These are phyloP conservation scores for Collichthys lucidus DNA, from an alignment of 2,113 vertebrate species.

Conservation along the genomic window DNA sequence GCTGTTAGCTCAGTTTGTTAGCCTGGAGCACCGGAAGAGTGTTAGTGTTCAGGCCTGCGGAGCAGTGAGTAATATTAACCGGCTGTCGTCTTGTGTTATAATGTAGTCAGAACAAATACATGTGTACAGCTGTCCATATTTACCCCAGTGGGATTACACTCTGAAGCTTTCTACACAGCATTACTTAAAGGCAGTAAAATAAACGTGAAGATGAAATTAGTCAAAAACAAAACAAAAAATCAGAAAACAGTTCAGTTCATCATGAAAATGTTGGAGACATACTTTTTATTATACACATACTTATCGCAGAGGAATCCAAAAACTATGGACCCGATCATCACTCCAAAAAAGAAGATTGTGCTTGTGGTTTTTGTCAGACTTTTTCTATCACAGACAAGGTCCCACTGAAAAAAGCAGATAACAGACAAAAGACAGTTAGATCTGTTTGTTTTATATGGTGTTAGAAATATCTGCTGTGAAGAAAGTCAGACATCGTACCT, in stretches of 20 bases:
- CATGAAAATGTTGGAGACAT: neutral
- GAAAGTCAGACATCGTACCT: constrained; percentile 78
- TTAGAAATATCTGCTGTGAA: neutral
- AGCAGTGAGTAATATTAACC: no score
- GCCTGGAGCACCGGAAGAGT: no score
- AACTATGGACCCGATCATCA: constrained; percentile 82
- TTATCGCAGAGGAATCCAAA: constrained; percentile 88
- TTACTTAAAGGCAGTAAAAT: no score
- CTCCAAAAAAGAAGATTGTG: constrained; percentile 88
- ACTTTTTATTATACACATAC: constrained; percentile 64
- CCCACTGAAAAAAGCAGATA: constrained; percentile 81
- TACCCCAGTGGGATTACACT: no score
- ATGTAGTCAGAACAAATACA: no score
- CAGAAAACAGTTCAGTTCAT: neutral
- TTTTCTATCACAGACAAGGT: constrained; percentile 88
- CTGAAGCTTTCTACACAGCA: no score
- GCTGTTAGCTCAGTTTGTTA: no score
- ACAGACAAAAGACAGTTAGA: neutral
- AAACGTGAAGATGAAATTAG: no score
- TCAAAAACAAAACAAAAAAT: no score
- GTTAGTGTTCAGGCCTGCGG: no score
- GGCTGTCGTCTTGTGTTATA: no score
- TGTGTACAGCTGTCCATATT: no score
- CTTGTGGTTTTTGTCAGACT: constrained; percentile 81
- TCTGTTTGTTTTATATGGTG: neutral